phyloP scores from a whole-genome alignment of 2,113 vertebrate genomes.

The Dipodomys merriami region DNA sequence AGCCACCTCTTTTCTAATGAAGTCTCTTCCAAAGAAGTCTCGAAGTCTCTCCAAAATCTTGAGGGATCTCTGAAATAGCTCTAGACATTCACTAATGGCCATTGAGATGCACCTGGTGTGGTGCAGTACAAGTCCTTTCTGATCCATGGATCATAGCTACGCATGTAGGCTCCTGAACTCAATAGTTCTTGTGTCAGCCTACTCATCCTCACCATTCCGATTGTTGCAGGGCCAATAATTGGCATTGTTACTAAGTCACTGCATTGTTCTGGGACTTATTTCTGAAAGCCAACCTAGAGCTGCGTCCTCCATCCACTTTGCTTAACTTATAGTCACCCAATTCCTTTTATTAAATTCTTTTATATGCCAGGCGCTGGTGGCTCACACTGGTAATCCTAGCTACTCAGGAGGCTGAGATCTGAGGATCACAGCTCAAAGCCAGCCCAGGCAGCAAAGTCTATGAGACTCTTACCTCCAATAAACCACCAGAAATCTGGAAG shows the following conservation, averaged over 20 bases:
- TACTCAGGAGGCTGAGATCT: too few relatives aligned
- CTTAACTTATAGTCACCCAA: slow-evolving; percentile 25
- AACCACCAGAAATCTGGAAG: too few relatives aligned
- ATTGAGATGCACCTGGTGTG: neutral
- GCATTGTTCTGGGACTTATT: neutral
- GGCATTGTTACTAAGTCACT: neutral
- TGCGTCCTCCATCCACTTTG: neutral
- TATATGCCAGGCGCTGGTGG: neutral
- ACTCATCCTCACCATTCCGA: neutral
- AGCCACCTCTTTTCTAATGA: neutral
- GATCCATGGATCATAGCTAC: neutral
- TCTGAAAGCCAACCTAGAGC: neutral
- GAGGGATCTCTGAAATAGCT: neutral
- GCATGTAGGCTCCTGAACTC: neutral
- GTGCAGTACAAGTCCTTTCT: neutral
- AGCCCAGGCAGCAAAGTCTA: too few relatives aligned
- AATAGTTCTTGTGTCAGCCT: neutral
- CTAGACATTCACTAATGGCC: neutral
- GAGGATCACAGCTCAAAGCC: too few relatives aligned
- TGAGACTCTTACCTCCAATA: too few relatives aligned
- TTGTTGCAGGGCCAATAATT: neutral
- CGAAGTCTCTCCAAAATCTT: neutral
- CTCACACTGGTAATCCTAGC: too few relatives aligned
- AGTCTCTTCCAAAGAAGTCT: neutral
- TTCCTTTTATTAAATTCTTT: slow-evolving; percentile 27